Evolutionary conservation across 2,113 vertebrate genomes (phyloP).

Genomic region (Emydura subglobosa): DNA sequence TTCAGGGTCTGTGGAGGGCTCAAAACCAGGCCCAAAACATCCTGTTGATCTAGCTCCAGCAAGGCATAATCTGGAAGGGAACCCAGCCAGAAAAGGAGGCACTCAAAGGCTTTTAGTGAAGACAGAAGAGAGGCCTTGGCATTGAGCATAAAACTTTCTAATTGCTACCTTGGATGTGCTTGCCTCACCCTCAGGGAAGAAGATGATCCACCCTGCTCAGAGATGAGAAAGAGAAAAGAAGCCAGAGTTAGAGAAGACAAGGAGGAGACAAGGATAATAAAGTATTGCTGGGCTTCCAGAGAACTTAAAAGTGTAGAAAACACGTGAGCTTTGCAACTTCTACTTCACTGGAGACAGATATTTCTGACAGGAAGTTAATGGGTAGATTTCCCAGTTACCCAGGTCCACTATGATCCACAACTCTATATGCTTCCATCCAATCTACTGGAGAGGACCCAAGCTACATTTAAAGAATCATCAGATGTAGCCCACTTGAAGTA

Average conservation of each 20-base stretch:
- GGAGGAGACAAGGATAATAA: not conserved
- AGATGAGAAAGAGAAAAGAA: not conserved
- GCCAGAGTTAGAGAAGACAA: too few species aligned
- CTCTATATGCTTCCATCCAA: not conserved
- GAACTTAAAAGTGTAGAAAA: not conserved
- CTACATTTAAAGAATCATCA: not conserved
- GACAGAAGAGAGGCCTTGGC: too few species aligned
- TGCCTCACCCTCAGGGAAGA: not conserved
- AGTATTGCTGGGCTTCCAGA: not conserved
- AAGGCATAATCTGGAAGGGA: too few species aligned
- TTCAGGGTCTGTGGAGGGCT: too few species aligned
- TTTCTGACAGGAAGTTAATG: not conserved
- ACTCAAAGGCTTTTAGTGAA: too few species aligned
- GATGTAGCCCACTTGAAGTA: too few species aligned
- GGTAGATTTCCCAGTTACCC: not conserved
- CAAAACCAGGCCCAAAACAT: not conserved
- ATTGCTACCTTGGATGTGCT: too few species aligned
- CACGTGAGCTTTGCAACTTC: not conserved
- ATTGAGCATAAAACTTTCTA: too few species aligned
- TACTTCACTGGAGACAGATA: not conserved
- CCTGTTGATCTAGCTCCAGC: not conserved
- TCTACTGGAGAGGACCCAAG: not conserved
- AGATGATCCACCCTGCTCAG: not conserved
- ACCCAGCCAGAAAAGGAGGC: too few species aligned
- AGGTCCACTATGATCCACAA: not conserved